Evolutionary conservation across 2,797 vertebrate genomes (phyloP), one percentile per base, ranked within the genome.

Genomic region (Selene dorsalis): DNA sequence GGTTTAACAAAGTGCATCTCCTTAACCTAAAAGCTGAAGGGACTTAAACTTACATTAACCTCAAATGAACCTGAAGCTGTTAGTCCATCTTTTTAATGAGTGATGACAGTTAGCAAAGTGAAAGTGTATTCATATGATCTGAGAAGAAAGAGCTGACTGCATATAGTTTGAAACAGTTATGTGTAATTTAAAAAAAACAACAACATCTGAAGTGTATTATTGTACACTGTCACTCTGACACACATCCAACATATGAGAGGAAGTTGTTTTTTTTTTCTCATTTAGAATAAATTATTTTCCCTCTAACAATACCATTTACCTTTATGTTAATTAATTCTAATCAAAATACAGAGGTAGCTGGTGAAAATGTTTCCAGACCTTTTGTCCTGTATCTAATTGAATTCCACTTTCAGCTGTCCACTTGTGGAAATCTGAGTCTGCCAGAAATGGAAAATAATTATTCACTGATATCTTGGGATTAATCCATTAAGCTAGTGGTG

Each of bases 401-500:
- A 48, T 20, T 20, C 14, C 20, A 22, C 18, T 30, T 28, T 22
- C 30, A 50, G 14, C 47, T 28, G 47, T 3, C 12, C 9, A 32
- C 10, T 48, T 48, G 4, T 68, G 32, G 41, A 45, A 16, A 38
- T 18, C 16, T 24, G 45, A 52, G 58, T 77, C 12, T 35, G 47
- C 45, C 59, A 38, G 30, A 52, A 47, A 53, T 11, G 28, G 3
- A 24, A 59, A 74, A 74, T 56, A 73, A 75, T 66, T 20, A 69
- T 41, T 18, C 7, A 59, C 57, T 53, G 63, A 73, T 65, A 67
- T 69, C 26, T 47, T n/a, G 18, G 35, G 58, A 79, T 73, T 73
- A 70, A 83, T 84, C 66, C 38, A 76, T 63, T 39, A 24, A 75
- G 20, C 13, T 62, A 26, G 26, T 30, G 24, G 59, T 43, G 28